Evolutionary conservation across 1,140 invertebrate genomes (phyloP).

Genomic region (Drosophila orosa): DNA sequence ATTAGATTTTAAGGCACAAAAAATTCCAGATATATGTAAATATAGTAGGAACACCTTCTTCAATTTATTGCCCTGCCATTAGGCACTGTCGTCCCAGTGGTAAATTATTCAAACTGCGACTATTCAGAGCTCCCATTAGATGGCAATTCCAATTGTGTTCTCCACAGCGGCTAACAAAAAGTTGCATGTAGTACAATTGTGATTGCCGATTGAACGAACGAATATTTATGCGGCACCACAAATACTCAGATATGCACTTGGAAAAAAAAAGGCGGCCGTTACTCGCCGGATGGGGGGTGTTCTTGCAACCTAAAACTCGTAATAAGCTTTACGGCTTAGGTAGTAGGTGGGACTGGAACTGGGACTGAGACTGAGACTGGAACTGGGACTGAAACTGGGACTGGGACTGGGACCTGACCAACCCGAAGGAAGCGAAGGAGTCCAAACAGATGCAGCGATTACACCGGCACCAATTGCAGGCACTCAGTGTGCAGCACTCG

Average conservation of each 20-base stretch:
- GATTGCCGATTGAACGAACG: conserved; percentile 22
- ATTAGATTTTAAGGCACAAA: too few species aligned
- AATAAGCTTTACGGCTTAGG: conserved; percentile 44
- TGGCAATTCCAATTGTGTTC: neutral
- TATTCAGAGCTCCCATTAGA: neutral
- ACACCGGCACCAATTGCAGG: conserved; percentile 38
- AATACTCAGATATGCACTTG: conserved; percentile 9
- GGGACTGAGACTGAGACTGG: too few species aligned
- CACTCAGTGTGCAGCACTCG: conserved; percentile 29
- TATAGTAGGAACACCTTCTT: neutral
- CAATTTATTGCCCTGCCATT: neutral
- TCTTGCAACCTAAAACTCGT: conserved; percentile 10
- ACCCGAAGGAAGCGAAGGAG: neutral
- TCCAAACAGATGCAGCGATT: conserved; percentile 34
- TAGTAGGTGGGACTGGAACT: too few species aligned
- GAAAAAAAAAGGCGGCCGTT: conserved; percentile 8
- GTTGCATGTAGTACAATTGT: conserved; percentile 31
- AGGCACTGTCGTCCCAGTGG: neutral
- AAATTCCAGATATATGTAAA: neutral
- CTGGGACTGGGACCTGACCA: conserved; percentile 5
- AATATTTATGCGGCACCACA: conserved; percentile 22
- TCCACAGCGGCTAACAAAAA: conserved; percentile 14
- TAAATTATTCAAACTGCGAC: neutral
- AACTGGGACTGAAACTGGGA: neutral
- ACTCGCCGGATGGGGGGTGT: neutral